phyloP scores from a whole-genome alignment of 2,113 vertebrate genomes.

The Hystrix cristata region DNA sequence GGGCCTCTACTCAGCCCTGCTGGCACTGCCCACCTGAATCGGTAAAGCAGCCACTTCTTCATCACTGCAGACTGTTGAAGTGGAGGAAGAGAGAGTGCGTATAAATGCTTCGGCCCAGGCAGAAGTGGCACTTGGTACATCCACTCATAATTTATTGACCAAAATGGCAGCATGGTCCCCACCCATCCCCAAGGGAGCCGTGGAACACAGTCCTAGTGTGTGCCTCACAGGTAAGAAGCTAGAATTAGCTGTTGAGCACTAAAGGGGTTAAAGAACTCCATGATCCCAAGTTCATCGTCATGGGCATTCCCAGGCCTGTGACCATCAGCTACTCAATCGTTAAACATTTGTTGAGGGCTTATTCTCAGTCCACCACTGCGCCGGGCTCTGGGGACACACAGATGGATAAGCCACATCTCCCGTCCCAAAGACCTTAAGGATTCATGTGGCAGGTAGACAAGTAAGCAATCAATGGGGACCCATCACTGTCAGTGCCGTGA shows the following conservation, averaged over 20 bases:
- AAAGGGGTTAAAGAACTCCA: background rate
- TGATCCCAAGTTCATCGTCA: background rate
- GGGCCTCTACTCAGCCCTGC: background rate
- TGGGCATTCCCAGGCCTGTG: background rate
- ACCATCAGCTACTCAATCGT: background rate
- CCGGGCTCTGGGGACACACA: background rate
- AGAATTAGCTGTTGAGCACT: background rate
- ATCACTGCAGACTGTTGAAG: background rate
- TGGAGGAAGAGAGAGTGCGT: background rate
- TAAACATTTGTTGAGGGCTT: conserved; percentile 3
- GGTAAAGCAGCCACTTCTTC: conserved; percentile 11
- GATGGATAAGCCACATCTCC: background rate
- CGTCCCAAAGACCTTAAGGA: background rate
- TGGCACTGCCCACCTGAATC: background rate
- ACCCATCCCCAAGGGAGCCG: background rate
- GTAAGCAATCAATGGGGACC: background rate
- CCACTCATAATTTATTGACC: background rate
- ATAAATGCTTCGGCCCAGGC: background rate
- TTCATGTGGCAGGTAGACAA: background rate
- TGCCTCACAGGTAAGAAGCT: background rate
- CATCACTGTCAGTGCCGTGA: background rate
- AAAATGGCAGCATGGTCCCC: background rate
- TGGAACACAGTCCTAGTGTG: background rate
- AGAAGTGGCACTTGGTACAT: background rate
- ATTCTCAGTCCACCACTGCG: background rate